phyloP scores from a whole-genome alignment of 1,140 invertebrate genomes.

The Caenorhabditis remanei region DNA sequence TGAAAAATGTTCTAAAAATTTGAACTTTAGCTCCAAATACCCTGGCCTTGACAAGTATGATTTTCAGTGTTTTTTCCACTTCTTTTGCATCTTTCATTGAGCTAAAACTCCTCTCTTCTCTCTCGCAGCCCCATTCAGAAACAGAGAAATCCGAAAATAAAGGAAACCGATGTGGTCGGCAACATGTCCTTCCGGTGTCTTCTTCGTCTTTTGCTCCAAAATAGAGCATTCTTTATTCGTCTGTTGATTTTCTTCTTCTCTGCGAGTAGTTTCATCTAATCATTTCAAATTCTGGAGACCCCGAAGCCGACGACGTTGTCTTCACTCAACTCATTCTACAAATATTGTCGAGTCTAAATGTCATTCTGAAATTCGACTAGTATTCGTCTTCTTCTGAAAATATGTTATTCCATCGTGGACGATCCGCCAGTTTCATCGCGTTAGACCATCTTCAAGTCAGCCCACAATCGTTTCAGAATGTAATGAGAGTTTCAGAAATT shows the following conservation, averaged over 20 bases:
- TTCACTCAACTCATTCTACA: background rate
- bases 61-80: no score
- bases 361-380: no score
- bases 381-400: background rate
- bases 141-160: background rate
- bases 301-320: background rate
- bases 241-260: no score
- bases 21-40: no score
- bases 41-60: no score
- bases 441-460: slow-evolving; percentile 53
- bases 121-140: no score
- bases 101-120: no score
- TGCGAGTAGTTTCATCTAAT: background rate
- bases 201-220: background rate
- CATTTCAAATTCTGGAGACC: slow-evolving; percentile 21
- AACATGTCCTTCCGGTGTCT: background rate
- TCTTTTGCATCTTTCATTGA: no score
- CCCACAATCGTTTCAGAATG: slow-evolving; percentile 28
- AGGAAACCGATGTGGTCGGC: background rate
- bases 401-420: slow-evolving; percentile 65
- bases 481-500: background rate
- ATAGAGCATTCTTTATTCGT: no score
- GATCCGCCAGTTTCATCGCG: slow-evolving; percentile 63
- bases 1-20: no score
- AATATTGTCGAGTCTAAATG: background rate